These are phyloP conservation scores for Lates calcarifer DNA, from an alignment of 2,113 vertebrate genomes.

Conservation along the genomic window DNA sequence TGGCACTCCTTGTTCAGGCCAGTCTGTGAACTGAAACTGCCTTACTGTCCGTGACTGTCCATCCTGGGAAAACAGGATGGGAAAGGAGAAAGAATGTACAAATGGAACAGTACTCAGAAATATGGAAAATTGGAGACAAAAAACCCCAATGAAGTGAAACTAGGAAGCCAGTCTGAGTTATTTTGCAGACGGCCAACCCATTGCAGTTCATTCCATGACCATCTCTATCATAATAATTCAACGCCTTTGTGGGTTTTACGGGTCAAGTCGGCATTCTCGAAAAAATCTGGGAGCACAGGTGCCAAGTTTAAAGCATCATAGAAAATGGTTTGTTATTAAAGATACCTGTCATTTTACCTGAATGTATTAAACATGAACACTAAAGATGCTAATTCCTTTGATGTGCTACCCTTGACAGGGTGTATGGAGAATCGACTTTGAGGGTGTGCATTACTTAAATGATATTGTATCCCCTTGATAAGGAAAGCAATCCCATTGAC, in stretches of 20 bases:
- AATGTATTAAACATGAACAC: constrained; percentile 67
- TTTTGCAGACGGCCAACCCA: not conserved
- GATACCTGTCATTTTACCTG: constrained; percentile 75
- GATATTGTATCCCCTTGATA: constrained; percentile 81
- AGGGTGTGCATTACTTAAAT: constrained; percentile 78
- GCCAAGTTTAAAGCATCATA: constrained; percentile 48
- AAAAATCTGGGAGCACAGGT: not conserved
- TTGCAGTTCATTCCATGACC: not conserved
- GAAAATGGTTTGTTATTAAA: constrained; percentile 59
- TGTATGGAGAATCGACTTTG: constrained; percentile 72
- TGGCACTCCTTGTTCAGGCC: constrained; percentile 99
- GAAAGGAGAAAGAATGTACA: not conserved
- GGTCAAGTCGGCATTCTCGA: not conserved
- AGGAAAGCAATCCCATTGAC: constrained; percentile 77
- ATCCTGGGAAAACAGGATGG: constrained; percentile 84
- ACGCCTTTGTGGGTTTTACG: constrained; percentile 11
- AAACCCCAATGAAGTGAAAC: constrained; percentile 12
- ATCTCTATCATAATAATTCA: not conserved
- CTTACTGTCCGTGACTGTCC: constrained; percentile 98
- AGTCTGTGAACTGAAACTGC: constrained; percentile 99
- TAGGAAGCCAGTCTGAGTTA: not conserved
- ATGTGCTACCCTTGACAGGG: constrained; percentile 71
- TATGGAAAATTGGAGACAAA: not conserved
- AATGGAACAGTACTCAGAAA: constrained; percentile 55
- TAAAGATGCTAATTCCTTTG: constrained; percentile 74